Conservation (phyloP, 2,113 vertebrate species). For the Ancistrus triradiatus region DNA sequence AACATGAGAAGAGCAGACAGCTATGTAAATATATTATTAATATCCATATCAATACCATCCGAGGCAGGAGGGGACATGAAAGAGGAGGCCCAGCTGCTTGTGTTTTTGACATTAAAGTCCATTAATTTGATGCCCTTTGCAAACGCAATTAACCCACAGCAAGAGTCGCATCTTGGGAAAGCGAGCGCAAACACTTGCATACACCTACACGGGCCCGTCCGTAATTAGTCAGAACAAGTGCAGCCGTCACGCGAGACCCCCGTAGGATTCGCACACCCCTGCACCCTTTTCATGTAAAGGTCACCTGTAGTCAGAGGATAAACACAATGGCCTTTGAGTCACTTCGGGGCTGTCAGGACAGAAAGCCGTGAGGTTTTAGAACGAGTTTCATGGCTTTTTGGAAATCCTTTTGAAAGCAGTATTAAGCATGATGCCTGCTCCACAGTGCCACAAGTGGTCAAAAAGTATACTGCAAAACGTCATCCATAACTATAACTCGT, state of each 20-base stretch:
- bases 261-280: slow-evolving; percentile 21
- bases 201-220: neutral
- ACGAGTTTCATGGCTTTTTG: too few relatives aligned
- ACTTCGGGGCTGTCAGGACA: slow-evolving; percentile 4
- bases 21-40: slow-evolving; percentile 49
- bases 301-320: slow-evolving; percentile 36
- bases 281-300: slow-evolving; percentile 35
- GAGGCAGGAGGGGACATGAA: slow-evolving; percentile 46
- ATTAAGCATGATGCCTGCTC: too few relatives aligned
- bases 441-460: too few relatives aligned
- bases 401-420: too few relatives aligned
- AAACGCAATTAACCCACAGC: slow-evolving; percentile 66
- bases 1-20: slow-evolving; percentile 43
- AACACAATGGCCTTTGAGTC: slow-evolving; percentile 36
- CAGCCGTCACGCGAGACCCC: neutral
- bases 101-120: slow-evolving; percentile 67
- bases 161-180: slow-evolving; percentile 40
- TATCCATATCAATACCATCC: slow-evolving; percentile 30
- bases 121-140: slow-evolving; percentile 76
- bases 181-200: slow-evolving; percentile 24
- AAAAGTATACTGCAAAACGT: too few relatives aligned
- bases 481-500: too few relatives aligned
- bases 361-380: too few relatives aligned
- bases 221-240: slow-evolving; percentile 23
- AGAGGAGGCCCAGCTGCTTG: slow-evolving; percentile 60